These are phyloP conservation scores for Actias luna DNA, from an alignment of 2,888 invertebrate species.

Conservation along the genomic window DNA sequence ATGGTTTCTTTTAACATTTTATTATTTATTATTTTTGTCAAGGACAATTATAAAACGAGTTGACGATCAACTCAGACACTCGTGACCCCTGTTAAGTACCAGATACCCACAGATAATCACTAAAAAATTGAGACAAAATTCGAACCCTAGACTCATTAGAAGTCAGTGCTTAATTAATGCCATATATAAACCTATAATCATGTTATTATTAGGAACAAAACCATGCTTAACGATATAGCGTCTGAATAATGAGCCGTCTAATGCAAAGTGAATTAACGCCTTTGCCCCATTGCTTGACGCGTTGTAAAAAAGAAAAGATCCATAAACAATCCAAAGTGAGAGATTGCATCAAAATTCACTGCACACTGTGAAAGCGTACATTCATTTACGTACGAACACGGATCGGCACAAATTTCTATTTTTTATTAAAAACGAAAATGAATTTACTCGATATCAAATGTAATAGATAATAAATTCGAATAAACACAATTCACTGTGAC, in stretches of 20 bases:
- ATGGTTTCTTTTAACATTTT: neutral
- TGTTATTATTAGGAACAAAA: neutral
- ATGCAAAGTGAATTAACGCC: constrained; percentile 4
- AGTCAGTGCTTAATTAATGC: neutral
- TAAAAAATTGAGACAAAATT: neutral
- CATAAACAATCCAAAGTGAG: constrained; percentile 25
- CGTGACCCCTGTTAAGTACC: neutral
- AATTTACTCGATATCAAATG: neutral
- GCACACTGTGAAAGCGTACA: constrained; percentile 29
- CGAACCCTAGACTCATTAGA: neutral
- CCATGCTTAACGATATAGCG: neutral
- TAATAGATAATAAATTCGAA: neutral
- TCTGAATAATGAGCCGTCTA: neutral
- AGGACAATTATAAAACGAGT: neutral
- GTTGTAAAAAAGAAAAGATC: constrained; percentile 20
- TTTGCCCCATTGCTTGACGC: neutral
- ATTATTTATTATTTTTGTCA: neutral
- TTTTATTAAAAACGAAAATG: neutral
- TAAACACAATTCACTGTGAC: neutral
- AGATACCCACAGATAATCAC: neutral
- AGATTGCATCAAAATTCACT: constrained; percentile 19
- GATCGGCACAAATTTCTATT: neutral
- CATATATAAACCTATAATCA: neutral
- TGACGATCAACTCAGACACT: neutral
- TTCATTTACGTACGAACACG: constrained; percentile 17